Base-by-base conservation (phyloP, 2,797 vertebrate genomes). In the Sebastes kiyomatsui region DNA sequence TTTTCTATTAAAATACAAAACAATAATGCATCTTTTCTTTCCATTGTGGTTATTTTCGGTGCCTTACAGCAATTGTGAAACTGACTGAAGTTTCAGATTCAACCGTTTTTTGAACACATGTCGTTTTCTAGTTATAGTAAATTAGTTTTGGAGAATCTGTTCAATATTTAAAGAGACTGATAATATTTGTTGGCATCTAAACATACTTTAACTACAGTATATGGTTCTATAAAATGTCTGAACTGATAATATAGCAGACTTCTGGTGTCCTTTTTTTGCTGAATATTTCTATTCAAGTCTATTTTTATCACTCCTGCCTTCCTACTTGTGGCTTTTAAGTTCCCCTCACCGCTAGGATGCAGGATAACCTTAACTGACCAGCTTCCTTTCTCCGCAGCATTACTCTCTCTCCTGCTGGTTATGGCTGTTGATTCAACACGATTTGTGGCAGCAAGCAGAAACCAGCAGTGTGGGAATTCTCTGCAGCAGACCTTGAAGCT, bases 401-500 rank as follows among this genome's bases (percentile, higher is more conserved):
- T 95, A 71, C 83, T 96, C 79, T 92, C 88, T 38, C 79, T 95
- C 61, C 84, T 95, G 86, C 87, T 96, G 85, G 75, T 95, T 59
- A 88, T 92, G 89, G 81, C 89, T 80, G 86, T 91, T 82, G 81
- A 92, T 82, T 84, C 92, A 75, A 87, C 90, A 30, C 92, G 80
- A 79, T 80, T 73, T 61, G 86, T 69, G 46, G 75, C 77, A 35
- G 83, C 80, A 13, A 90, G 85, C 83, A 84, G 54, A 9, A 80
- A 79, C 67, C 91, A 75, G 71, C 80, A 77, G 69, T 93, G 92
- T 90, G 86, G 65, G 68, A 83, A 82, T 66, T 82, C 68, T 78
- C 79, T 96, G 58, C 88, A 79, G 7, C 92, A 79, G 68, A 86
- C 89, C 35, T 14, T 89, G 73, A 93, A 60, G 79, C 80, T 94